A percentile compares a stretch with the other conserved stretches of the same genome.
These are phyloP conservation scores for Huso huso DNA, from an alignment of 2,797 vertebrate species.

Conservation along the genomic window DNA sequence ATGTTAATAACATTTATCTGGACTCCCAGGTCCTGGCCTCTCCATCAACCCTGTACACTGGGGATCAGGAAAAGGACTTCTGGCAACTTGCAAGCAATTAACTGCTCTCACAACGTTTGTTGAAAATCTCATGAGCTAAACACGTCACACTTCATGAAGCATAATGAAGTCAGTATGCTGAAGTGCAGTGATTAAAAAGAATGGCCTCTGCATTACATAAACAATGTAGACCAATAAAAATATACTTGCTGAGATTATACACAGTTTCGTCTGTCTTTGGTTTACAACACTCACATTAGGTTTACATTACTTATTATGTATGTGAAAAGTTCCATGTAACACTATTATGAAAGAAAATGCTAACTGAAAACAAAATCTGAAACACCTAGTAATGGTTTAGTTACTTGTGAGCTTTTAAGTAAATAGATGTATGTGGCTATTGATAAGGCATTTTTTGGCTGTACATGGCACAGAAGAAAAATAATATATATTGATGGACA, in stretches of 20 bases:
- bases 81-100: conserved; percentile 42
- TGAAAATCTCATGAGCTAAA: conserved; percentile 46
- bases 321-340: not conserved
- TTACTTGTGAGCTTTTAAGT: too few species aligned
- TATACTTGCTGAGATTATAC: conserved; percentile 3
- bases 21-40: conserved; percentile 45
- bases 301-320: conserved; percentile 1
- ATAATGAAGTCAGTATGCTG: conserved; percentile 21
- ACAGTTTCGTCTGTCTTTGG: not conserved
- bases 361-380: not conserved
- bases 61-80: conserved; percentile 17
- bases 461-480: too few species aligned
- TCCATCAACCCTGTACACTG: conserved; percentile 46
- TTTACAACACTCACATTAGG: not conserved
- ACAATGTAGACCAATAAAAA: conserved; percentile 8
- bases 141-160: conserved; percentile 38
- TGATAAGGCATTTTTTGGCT: too few species aligned
- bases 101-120: conserved; percentile 35
- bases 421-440: too few species aligned
- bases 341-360: conserved; percentile 1
- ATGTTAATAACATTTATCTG: conserved; percentile 40
- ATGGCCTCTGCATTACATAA: conserved; percentile 20
- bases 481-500: too few species aligned
- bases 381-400: too few species aligned
- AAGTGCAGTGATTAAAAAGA: conserved; percentile 34